Conservation (phyloP, 2,113 vertebrate species). For the Lasiurus cinereus region DNA sequence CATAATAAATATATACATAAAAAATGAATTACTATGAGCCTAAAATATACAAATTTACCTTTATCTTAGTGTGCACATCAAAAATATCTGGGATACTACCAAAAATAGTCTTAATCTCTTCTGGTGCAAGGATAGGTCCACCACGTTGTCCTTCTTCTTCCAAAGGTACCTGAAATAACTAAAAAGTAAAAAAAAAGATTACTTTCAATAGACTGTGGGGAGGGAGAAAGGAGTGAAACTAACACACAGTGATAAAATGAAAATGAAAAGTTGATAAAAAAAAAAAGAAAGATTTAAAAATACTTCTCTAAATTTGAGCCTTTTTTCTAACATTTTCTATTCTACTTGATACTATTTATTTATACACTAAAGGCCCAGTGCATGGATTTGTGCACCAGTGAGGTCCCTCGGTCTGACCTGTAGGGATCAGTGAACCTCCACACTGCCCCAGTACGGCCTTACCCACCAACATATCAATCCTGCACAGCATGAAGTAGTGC, state of each 20-base stretch:
- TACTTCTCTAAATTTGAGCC: background rate
- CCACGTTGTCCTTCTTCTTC: conserved; percentile 97
- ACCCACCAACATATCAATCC: no score
- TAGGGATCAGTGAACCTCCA: no score
- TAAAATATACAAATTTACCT: conserved; percentile 87
- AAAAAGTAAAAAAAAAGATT: background rate
- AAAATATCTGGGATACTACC: conserved; percentile 98
- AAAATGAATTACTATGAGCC: background rate
- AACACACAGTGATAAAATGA: background rate
- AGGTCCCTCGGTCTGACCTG: no score
- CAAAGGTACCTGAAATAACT: conserved; percentile 97
- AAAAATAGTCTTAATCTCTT: conserved; percentile 99
- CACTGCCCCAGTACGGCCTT: no score
- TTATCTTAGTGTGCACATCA: conserved; percentile 97
- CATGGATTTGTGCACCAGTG: no score
- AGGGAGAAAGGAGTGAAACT: background rate
- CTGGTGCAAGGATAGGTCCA: conserved; percentile 96
- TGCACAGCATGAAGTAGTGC: no score
- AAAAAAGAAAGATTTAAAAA: conserved; percentile 33
- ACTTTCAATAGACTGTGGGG: background rate
- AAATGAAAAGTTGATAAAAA: background rate
- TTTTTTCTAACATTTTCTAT: conserved; percentile 34
- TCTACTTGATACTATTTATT: background rate
- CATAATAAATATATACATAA: background rate
- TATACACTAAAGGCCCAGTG: background rate